phyloP scores from a whole-genome alignment of 2,797 vertebrate species.

The Thalassophryne amazonica region DNA sequence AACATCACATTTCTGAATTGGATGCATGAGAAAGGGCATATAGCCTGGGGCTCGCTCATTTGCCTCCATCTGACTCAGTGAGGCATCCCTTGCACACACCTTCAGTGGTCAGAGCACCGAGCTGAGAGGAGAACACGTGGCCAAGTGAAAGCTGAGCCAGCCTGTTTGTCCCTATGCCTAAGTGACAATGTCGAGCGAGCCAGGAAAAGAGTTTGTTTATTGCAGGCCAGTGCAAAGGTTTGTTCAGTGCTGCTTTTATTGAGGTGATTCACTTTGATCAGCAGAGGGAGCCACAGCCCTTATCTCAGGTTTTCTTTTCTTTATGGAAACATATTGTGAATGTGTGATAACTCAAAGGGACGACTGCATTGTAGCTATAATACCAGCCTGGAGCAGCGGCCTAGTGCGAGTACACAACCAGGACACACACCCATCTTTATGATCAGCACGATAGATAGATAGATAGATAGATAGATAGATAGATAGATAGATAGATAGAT shows the following conservation, averaged over 20 bases:
- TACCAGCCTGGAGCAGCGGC: constrained; percentile 27
- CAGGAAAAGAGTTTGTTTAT: constrained; percentile 20
- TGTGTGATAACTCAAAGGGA: constrained; percentile 41
- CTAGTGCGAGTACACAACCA: constrained; percentile 8
- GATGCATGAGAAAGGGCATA: constrained; percentile 43
- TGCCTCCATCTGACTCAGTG: constrained; percentile 46
- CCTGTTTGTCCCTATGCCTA: too few species aligned
- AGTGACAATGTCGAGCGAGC: too few species aligned
- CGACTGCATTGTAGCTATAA: constrained; percentile 33
- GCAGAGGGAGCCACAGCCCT: constrained; percentile 69
- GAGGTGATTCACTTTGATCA: constrained; percentile 52
- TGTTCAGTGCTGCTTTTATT: constrained; percentile 42
- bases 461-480: too few species aligned
- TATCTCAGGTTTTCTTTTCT: constrained; percentile 51
- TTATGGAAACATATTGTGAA: constrained; percentile 34
- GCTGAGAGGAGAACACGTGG: constrained; percentile 9
- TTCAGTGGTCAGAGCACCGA: constrained; percentile 2
- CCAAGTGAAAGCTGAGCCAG: constrained; percentile 23
- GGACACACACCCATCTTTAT: constrained; percentile 6
- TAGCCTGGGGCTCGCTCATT: constrained; percentile 42
- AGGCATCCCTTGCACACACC: constrained; percentile 47
- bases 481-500: too few species aligned
- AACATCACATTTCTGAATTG: constrained; percentile 43
- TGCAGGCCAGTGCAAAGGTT: constrained; percentile 19
- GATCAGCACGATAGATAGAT: too few species aligned